Base-by-base conservation (phyloP, 2,797 vertebrate species). In the Myripristis murdjan region DNA sequence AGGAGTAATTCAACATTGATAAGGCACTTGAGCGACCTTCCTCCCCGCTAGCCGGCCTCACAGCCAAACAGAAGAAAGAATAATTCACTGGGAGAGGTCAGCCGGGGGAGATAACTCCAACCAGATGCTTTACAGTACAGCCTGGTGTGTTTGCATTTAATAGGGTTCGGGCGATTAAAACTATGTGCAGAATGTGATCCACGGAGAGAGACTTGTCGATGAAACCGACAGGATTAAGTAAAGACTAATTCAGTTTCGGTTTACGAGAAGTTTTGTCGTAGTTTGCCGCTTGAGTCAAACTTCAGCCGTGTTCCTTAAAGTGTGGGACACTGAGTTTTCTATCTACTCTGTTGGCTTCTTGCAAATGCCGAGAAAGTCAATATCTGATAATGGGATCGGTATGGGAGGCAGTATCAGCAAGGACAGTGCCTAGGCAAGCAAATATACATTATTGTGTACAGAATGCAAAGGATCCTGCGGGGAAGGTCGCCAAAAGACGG, bases 61-160 rank as follows among this genome's bases (percentile, higher is more conserved):
- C 18, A 72, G 74, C n/a, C 73, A 60, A 78, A 84, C 55, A 84
- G 54, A 86, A 73, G 63, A 81, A 60, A 58, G 77, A 67, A 83
- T 80, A 82, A 84, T 88, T 89, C 75, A 61, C 23, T 62, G 54
- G 64, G 69, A 89, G 72, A 89, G 88, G 89, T 90, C 85, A 86
- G 46, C 61, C 65, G 41, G 44, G 62, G 59, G 44, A 72, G 81
- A 81, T 88, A 92, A 92, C 81, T 66, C 51, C 62, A 55, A 77
- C 90, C 91, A 92, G 90, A 92, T 92, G 89, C 76, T 84, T 87
- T 77, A 77, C 60, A 73, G 53, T 72, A 56, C 48, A 53, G 75
- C 52, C 63, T 28, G 56, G 56, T 73, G 65, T 70, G 59, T 77
- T 64, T 76, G 52, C 20, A n/a, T 63, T 24, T 71, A 81, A 86